Percentiles rank a stretch among this genome's conserved stretches.
Evolutionary conservation across 23 tunicate species (phyloP).

Genomic region (Ascidia mentula): DNA sequence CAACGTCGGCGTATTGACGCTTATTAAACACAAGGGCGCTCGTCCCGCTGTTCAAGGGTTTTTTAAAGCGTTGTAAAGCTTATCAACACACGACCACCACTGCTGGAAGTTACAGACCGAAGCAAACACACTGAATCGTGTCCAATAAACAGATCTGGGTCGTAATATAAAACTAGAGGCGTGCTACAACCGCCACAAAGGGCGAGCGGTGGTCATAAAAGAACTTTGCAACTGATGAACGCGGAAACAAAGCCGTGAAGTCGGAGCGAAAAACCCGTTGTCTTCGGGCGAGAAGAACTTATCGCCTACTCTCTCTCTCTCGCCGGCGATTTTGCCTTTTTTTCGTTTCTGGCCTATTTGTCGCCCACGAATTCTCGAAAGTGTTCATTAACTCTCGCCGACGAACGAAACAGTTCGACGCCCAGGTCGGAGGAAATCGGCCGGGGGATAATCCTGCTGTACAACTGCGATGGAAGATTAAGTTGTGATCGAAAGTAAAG

Average conservation of each 20-base stretch:
- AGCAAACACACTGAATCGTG: not conserved
- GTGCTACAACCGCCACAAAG: not conserved
- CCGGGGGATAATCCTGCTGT: not conserved
- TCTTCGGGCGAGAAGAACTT: slow-evolving; percentile 1
- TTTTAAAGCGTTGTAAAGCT: too few species aligned
- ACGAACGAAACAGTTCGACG: not conserved
- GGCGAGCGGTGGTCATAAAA: not conserved
- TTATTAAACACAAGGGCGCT: not conserved
- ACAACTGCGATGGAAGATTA: not conserved
- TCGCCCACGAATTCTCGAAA: not conserved
- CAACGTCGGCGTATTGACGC: not conserved
- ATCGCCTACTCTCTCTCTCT: not conserved
- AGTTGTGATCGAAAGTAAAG: not conserved
- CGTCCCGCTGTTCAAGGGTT: too few species aligned
- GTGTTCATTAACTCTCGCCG: not conserved
- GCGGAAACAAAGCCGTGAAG: not conserved
- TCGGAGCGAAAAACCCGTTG: too few species aligned
- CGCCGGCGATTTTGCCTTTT: slow-evolving; percentile 8
- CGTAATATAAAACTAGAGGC: not conserved
- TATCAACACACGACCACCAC: not conserved
- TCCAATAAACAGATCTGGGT: not conserved
- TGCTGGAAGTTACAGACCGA: not conserved
- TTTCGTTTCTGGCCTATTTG: not conserved
- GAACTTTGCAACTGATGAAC: not conserved
- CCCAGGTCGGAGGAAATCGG: slow-evolving; percentile 4